phyloP scores from a whole-genome alignment of 1,140 invertebrate genomes.

The Ridgeia piscesae region DNA sequence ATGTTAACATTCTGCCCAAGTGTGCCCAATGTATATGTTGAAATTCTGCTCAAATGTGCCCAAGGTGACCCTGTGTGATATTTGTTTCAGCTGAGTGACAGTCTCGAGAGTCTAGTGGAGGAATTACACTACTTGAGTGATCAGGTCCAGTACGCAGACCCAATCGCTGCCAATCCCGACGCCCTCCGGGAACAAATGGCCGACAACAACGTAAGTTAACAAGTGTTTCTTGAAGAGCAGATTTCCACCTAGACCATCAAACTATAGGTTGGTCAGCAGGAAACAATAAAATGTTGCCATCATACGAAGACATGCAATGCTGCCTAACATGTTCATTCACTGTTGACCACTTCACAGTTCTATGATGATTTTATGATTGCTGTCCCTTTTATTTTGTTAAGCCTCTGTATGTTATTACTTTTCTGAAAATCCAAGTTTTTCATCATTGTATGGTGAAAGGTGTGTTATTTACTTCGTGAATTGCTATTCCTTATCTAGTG shows the following conservation, averaged over 20 bases:
- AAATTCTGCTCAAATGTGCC: not conserved
- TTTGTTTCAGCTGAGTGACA: constrained; percentile 78
- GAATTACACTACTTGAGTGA: constrained; percentile 71
- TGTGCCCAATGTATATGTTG: not conserved
- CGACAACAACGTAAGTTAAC: constrained; percentile 73
- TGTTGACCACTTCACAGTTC: too few relatives aligned
- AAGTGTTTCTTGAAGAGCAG: not conserved
- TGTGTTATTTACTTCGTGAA: not conserved
- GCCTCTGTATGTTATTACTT: not conserved
- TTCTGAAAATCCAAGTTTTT: not conserved
- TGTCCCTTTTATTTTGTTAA: too few relatives aligned
- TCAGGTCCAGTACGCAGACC: constrained; percentile 81
- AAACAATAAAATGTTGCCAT: constrained; percentile 10
- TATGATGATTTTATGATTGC: too few relatives aligned
- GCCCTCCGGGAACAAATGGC: constrained; percentile 92
- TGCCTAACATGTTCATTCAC: too few relatives aligned
- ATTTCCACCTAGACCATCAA: not conserved
- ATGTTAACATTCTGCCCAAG: too few relatives aligned
- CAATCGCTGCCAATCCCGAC: constrained; percentile 89
- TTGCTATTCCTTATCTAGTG: not conserved
- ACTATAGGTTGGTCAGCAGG: not conserved
- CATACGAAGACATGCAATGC: not conserved
- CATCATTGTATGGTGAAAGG: not conserved
- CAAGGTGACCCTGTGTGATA: not conserved
- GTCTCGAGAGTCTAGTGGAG: constrained; percentile 91